Evolutionary conservation across 2,888 invertebrate genomes (phyloP), one percentile per base, ranked within the genome.

Genomic region (Eustalomyia histrio): DNA sequence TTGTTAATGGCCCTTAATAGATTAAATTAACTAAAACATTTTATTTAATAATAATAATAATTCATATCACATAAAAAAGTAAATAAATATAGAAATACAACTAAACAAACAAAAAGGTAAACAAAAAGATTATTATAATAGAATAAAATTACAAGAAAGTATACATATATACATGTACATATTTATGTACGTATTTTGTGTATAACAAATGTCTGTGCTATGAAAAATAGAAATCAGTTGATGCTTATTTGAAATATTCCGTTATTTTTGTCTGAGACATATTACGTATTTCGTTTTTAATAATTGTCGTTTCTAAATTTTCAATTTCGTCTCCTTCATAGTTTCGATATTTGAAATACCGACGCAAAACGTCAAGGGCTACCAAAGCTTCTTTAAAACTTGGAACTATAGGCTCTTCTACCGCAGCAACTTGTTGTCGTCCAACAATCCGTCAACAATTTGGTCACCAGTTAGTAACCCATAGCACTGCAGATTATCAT

Each of bases 341-440:
- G 43, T 18, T 63, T 63, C 39, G 35, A 50, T 63, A 43, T 29
- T 7, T 35, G 3, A 63, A 63, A 63, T 63, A 63, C 21, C 24
- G 63, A n/a, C 63, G 63, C 24, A 63, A 63, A 14, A 63, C 29
- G n/a, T 47, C 63, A 63, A 63, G 7, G n/a, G 21, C 63, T 47
- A 50, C 21, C 24, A 63, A 47, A 47, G 63, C 43, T 21, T 52
- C 52, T 64, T 52, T 52, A 33, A 64, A 64, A 50, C 52, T 64
- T 35, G 50, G 57, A 21, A 57, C 24, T 57, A 57, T 57, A 2
- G 52, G 52, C 24, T 64, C 33, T 64, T 64, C 64, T 63, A 21
- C 24, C n/a, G 47, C 14, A 6, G 24, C 29, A 63, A 63, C 47
- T 24, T 63, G 33, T 33, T 52, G 33, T 64, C 17, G 29, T 64